Evolutionary conservation across 2,888 invertebrate species (phyloP), one percentile per base, ranked within the genome.

Genomic region (Rutpela maculata): DNA sequence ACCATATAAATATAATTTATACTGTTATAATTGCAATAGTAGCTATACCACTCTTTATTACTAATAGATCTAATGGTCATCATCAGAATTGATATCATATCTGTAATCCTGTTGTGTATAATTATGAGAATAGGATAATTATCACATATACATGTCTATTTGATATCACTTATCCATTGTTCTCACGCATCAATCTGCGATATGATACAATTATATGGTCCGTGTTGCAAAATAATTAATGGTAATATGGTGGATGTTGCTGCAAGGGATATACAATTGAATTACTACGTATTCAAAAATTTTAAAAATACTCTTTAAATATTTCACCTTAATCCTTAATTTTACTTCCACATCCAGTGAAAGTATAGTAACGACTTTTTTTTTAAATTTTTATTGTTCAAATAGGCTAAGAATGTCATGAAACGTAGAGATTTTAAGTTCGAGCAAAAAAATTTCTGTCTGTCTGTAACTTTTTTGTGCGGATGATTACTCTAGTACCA

Each of bases 151-250:
- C 74, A 81, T 72, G 72, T 76, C 79, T 79, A 77, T 77, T 80
- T 78, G 79, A 73, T 80, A 82, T 80, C 80, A 79, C 74, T 79
- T 79, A 79, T 77, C 73, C 75, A 79, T 80, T 80, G 79, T 78
- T 76, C 78, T 57, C 76, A 77, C 43, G 77, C 74, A 80, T 75
- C 76, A 80, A 66, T 63, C 72, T 65, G 18, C 67, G 75, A 74
- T 74, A 74, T 31, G 75, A 75, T 66, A 65, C 38, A 43, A 65
- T 43, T 65, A 65, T 65, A 43, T 38, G 43, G 43, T 18, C 15
- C 43, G 11, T 43, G 19, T 17, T 35, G 65, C 38, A 17, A 11
- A 63, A 17, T 17, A 19, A 60, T 60, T 63, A 38, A 17, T 22
- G 35, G 18, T 38, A 18, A 18, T 65, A 43, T 12, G 4, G 10